These are phyloP conservation scores for Cataglyphis livida DNA, from an alignment of 2,888 invertebrate genomes.

Conservation along the genomic window DNA sequence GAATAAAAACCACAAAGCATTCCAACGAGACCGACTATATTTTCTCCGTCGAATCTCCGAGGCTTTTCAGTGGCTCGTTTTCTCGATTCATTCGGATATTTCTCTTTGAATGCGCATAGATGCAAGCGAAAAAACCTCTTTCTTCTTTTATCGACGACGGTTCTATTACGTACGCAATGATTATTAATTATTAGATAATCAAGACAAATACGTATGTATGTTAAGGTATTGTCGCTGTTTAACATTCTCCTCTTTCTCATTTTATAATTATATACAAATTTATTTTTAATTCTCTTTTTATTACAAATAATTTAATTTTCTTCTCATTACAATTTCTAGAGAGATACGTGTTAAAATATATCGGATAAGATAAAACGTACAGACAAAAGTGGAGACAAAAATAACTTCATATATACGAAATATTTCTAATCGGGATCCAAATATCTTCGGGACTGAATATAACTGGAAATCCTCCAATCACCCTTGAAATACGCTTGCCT, in stretches of 20 bases:
- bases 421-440: slow-evolving; percentile 26
- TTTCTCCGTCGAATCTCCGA: slow-evolving; percentile 62
- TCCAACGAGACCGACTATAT: slow-evolving; percentile 65
- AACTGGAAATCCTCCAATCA: slow-evolving; percentile 48
- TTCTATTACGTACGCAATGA: neutral
- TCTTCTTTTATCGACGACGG: neutral
- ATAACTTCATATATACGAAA: neutral
- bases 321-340: neutral
- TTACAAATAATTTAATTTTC: neutral
- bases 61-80: slow-evolving; percentile 68
- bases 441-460: slow-evolving; percentile 38
- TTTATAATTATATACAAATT: neutral
- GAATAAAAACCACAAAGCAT: slow-evolving; percentile 73
- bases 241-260: neutral
- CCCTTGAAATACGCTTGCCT: slow-evolving; percentile 38
- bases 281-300: neutral
- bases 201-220: neutral
- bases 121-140: neutral
- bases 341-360: neutral
- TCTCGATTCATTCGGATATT: slow-evolving; percentile 59
- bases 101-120: neutral
- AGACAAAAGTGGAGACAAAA: neutral
- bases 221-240: neutral
- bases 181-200: slow-evolving; percentile 2
- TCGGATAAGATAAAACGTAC: neutral